These are phyloP conservation scores for Melopsittacus undulatus DNA, from an alignment of 2,797 vertebrate species.

Conservation along the genomic window DNA sequence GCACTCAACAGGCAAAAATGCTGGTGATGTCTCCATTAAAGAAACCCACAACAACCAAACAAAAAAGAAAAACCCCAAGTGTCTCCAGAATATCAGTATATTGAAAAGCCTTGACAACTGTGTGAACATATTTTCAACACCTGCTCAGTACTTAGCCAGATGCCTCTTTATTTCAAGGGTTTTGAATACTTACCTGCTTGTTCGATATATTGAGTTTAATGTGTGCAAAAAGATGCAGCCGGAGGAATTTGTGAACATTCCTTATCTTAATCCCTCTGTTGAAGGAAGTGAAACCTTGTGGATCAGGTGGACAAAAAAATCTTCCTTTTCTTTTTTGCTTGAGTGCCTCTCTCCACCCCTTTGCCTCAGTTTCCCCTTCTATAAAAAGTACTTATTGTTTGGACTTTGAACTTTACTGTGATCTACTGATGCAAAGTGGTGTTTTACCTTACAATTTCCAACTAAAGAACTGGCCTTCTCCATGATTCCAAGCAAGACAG, in stretches of 20 bases:
- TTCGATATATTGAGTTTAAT: neutral
- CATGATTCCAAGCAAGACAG: neutral
- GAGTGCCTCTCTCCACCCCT: neutral
- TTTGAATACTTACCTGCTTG: conserved; percentile 2
- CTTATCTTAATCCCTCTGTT: neutral
- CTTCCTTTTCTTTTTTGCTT: neutral
- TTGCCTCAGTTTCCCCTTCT: neutral
- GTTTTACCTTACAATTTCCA: neutral
- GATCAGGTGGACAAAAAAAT: neutral
- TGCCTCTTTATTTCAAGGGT: conserved; percentile 26
- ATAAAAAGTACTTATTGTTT: neutral
- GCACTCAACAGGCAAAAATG: neutral
- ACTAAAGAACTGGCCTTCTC: neutral
- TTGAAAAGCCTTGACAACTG: neutral
- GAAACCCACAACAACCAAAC: rapidly evolving
- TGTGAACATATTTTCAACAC: conserved; percentile 40
- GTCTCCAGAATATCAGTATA: neutral
- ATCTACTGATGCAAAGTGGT: neutral
- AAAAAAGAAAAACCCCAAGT: neutral
- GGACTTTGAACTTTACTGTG: neutral
- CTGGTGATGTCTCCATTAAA: neutral
- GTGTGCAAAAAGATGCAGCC: neutral
- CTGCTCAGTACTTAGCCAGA: conserved; percentile 41
- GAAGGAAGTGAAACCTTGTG: neutral
- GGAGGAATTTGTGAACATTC: neutral